These are phyloP conservation scores for Drosophila parvula DNA, from an alignment of 1,140 invertebrate genomes.

Conservation along the genomic window DNA sequence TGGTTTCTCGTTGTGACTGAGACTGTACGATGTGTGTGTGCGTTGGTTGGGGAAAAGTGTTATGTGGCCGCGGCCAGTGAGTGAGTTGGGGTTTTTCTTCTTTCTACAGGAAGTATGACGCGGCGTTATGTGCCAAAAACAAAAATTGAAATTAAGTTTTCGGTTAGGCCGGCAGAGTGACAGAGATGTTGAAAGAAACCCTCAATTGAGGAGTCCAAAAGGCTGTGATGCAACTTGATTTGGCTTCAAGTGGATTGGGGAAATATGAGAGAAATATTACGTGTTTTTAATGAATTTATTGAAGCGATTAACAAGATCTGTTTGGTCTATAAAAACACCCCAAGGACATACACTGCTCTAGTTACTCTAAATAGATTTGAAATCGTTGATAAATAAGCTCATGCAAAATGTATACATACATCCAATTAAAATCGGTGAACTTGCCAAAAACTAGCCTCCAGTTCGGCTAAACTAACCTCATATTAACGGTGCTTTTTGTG, in stretches of 20 bases:
- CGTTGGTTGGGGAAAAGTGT: constrained; percentile 26
- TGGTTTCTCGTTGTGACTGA: constrained; percentile 41
- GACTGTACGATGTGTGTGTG: not conserved
- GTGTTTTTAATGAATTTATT: too few species aligned
- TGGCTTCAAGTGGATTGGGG: constrained; percentile 4
- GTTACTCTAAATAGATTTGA: not conserved
- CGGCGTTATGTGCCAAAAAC: constrained; percentile 25
- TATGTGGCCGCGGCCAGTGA: constrained; percentile 27
- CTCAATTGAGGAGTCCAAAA: not conserved
- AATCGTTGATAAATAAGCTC: not conserved
- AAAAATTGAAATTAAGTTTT: constrained; percentile 43
- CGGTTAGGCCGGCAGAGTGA: constrained; percentile 19
- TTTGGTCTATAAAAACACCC: not conserved
- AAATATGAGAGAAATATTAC: not conserved
- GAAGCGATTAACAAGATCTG: not conserved
- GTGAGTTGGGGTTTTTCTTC: constrained; percentile 36
- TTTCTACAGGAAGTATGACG: constrained; percentile 43
- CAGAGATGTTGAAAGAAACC: constrained; percentile 22
- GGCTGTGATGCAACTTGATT: constrained; percentile 17
- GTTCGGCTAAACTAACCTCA: constrained; percentile 40
- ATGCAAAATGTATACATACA: not conserved
- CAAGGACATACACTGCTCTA: not conserved
- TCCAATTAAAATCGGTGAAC: constrained; percentile 7
- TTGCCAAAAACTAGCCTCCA: constrained; percentile 30
- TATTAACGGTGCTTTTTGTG: constrained; percentile 65